Evolutionary conservation across 2,113 vertebrate genomes (phyloP).

Genomic region (Oxyura jamaicensis): DNA sequence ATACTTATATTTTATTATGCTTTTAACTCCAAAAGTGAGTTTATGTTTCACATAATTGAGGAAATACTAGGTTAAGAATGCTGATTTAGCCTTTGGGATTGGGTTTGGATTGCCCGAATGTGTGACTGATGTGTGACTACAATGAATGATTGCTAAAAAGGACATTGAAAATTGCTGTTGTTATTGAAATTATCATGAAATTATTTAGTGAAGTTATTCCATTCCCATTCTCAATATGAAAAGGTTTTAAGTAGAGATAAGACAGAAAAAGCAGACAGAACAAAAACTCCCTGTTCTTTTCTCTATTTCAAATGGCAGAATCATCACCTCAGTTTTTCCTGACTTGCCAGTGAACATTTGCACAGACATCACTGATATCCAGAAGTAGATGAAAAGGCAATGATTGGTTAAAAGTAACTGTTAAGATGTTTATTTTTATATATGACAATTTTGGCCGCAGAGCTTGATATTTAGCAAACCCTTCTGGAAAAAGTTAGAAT

Average conservation of each 20-base stretch:
- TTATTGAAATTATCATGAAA: background rate
- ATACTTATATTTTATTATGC: background rate
- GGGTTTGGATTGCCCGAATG: background rate
- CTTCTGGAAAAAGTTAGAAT: background rate
- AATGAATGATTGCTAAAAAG: background rate
- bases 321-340: too few relatives aligned
- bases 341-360: too few relatives aligned
- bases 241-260: background rate
- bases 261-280: background rate
- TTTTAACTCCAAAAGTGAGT: background rate
- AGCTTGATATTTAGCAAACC: background rate
- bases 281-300: too few relatives aligned
- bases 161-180: accelerated
- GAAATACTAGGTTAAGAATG: background rate
- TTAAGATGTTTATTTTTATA: background rate
- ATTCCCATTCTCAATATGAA: background rate
- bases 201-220: background rate
- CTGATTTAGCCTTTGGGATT: background rate
- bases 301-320: too few relatives aligned
- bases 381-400: background rate
- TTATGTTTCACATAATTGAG: background rate
- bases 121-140: background rate
- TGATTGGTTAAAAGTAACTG: background rate
- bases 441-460: background rate
- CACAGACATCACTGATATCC: too few relatives aligned